These are phyloP conservation scores for Heliconius eleuchia DNA, from an alignment of 1,140 invertebrate species.

Conservation along the genomic window DNA sequence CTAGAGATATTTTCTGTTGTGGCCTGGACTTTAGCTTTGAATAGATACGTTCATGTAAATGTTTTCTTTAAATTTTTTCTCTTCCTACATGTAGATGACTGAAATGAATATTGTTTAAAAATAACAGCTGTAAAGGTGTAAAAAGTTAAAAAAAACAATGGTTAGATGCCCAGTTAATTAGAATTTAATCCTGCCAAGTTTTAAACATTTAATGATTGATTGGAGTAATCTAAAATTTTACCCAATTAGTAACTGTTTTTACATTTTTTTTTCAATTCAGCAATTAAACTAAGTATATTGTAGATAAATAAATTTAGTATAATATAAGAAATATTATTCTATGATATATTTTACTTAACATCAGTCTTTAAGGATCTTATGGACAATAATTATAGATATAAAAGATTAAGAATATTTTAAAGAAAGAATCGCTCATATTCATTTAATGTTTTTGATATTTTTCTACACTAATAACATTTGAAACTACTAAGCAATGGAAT, in stretches of 20 bases:
- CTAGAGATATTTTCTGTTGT: no score
- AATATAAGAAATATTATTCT: background rate
- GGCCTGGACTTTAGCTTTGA: no score
- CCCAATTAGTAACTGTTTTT: background rate
- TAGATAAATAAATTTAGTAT: background rate
- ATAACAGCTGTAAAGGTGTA: no score
- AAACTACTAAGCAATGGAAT: background rate
- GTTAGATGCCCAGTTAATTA: background rate
- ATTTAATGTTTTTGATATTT: background rate
- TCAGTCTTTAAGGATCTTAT: conserved; percentile 11
- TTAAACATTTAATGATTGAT: background rate
- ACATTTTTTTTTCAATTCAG: background rate
- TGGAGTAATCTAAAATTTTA: background rate
- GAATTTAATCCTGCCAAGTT: background rate
- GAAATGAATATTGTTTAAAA: no score
- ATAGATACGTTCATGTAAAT: no score
- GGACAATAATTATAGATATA: background rate
- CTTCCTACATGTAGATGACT: no score
- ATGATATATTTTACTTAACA: background rate
- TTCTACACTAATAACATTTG: background rate
- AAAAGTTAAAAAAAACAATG: background rate
- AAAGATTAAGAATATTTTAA: background rate
- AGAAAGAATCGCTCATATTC: background rate
- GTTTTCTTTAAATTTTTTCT: no score
- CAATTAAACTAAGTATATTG: background rate